Evolutionary conservation across 2,113 vertebrate species (phyloP), one percentile per base, ranked within the genome.

Genomic region (Cololabis saira): DNA sequence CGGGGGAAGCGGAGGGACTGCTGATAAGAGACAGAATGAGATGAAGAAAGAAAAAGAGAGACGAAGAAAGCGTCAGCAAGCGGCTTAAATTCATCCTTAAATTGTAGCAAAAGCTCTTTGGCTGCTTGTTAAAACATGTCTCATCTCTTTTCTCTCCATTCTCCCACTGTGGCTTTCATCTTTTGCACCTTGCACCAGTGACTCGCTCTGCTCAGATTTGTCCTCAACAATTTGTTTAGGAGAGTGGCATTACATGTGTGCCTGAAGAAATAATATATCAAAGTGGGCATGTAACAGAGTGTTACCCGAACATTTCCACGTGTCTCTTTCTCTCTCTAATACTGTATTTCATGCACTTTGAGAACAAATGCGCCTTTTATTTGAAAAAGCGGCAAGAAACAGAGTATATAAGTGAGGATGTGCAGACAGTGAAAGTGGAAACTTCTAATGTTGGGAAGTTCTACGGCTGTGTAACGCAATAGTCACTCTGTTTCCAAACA

Each of bases 161-260:
- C 22, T 69, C 61, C 66, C 13, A 5, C 56, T 70, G 13, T 8
- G 18, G 27, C 76, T 74, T 82, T 79, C 63, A 68, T 76, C 66
- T 76, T 73, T 69, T 63, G 55, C 60, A 80, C 67, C 67, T 79
- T 77, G 69, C 62, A 62, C 74, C 82, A 37, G 30, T 0, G 37
- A 3, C 2, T 47, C 53, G 5, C 42, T 81, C 61, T 61, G 69
- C 69, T 74, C 58, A 72, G 33, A 55, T 74, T 67, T 74, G 59
- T 48, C 58, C 64, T 54, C 49, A 14, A 47, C 57, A 57, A 62
- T 60, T 66, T 78, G 47, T 69, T 79, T 52, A 41, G 52, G 40
- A 10, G 53, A 18, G 60, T n/a, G 12, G 12, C 3, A 1, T 30
- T 14, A 43, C 48, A n/a, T 12, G 22, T 17, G 42, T 27, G 42